Evolutionary conservation across 1,140 invertebrate species (phyloP).

Genomic region (Pogonus chalceus): DNA sequence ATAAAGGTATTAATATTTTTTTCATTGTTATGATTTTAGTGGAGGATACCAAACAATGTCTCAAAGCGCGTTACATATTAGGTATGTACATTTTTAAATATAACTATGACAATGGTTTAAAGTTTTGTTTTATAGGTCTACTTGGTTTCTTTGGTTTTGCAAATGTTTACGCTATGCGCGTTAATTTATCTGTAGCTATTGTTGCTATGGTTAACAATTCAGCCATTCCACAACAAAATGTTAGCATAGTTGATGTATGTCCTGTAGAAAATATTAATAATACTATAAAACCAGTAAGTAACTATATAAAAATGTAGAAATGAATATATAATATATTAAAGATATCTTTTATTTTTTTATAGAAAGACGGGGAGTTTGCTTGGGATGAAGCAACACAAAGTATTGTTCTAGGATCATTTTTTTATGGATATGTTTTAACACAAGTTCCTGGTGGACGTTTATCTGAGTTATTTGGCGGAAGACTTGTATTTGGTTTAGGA

Average conservation of each 20-base stretch:
- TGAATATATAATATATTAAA: background rate
- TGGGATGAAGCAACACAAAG: slow-evolving; percentile 73
- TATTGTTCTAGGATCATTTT: slow-evolving; percentile 73
- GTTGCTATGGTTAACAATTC: slow-evolving; percentile 87
- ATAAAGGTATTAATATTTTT: slow-evolving; percentile 11
- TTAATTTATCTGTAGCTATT: slow-evolving; percentile 87
- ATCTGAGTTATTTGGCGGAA: slow-evolving; percentile 69
- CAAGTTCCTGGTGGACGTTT: slow-evolving; percentile 78
- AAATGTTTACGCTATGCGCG: slow-evolving; percentile 81
- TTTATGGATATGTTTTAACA: slow-evolving; percentile 76
- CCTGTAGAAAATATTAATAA: slow-evolving; percentile 40
- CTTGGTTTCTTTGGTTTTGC: slow-evolving; percentile 72
- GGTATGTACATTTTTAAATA: background rate
- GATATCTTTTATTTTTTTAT: slow-evolving; percentile 18
- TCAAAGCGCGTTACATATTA: slow-evolving; percentile 63
- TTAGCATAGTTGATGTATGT: slow-evolving; percentile 49
- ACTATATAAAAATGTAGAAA: background rate
- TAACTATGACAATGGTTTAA: background rate
- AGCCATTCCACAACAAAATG: slow-evolving; percentile 45
- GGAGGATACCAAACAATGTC: slow-evolving; percentile 50
- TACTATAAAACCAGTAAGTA: slow-evolving; percentile 45
- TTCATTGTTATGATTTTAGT: slow-evolving; percentile 30
- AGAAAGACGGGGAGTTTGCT: slow-evolving; percentile 60
- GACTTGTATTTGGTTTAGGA: slow-evolving; percentile 67
- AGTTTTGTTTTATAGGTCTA: slow-evolving; percentile 39